phyloP scores from a whole-genome alignment of 2,797 vertebrate genomes.

The Bufotes viridis region DNA sequence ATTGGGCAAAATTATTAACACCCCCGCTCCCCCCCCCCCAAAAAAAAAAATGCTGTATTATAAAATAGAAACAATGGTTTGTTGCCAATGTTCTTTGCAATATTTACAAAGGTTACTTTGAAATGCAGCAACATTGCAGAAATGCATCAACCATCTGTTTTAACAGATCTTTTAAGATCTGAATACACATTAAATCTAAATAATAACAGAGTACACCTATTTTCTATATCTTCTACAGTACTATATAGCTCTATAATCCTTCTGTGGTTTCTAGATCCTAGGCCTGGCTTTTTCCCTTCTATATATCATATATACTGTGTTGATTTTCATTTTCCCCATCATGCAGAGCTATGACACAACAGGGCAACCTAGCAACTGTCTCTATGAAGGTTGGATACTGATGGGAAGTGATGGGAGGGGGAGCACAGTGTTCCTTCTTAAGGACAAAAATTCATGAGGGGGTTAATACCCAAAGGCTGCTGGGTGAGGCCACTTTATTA shows the following conservation, averaged over 20 bases:
- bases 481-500: slow-evolving; percentile 2
- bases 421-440: slow-evolving; percentile 25
- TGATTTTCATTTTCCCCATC: slow-evolving; percentile 33
- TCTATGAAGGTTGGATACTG: slow-evolving; percentile 53
- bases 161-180: background rate
- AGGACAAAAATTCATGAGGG: slow-evolving; percentile 7
- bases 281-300: slow-evolving; percentile 1
- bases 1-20: background rate
- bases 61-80: background rate
- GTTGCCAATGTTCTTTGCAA: background rate
- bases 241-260: background rate
- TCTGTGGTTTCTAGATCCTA: background rate
- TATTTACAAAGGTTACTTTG: background rate
- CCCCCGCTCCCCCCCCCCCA: too few relatives aligned
- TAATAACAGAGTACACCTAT: background rate
- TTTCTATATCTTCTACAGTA: background rate
- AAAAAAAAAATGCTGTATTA: background rate
- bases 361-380: slow-evolving; percentile 61
- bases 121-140: background rate
- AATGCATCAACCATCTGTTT: background rate
- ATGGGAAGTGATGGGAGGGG: slow-evolving; percentile 49
- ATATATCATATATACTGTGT: slow-evolving; percentile 11
- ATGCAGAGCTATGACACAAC: slow-evolving; percentile 61
- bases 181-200: background rate
- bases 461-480: slow-evolving; percentile 6